Base-by-base conservation (phyloP, 2,113 vertebrate species). In the Hyaena hyaena region DNA sequence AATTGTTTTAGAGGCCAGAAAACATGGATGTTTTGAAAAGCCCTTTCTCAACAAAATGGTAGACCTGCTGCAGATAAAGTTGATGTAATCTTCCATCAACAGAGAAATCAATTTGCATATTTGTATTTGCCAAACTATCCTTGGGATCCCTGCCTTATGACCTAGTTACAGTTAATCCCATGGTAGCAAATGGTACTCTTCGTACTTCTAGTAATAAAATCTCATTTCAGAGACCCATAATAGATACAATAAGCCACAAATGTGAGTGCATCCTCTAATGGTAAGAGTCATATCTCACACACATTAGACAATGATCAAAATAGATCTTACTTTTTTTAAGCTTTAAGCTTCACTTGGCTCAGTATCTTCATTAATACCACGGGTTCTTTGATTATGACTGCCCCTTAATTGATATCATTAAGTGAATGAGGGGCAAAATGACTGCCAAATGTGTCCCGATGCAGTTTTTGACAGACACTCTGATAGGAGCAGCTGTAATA, bases 391-490 rank as follows among this genome's bases (percentile, higher is more conserved):
- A 88, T 94, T 90, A 80, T 80, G 28, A 71, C 69, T 66, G 33
- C 55, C 77, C 81, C 82, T 97, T 95, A 97, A 94, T 88, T 90
- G 58, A 48, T 71, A 65, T 76, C 66, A 95, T 89, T 94, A 97
- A 96, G 61, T 81, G 93, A 94, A 89, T 79, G 90, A 82, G 35
- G 61, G 84, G 31, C 11, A 26, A 90, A 82, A 90, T 21, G 39
- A 58, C 61, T 88, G 77, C 91, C 79, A 95, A 91, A 97, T 91
- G 84, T 93, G 68, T 97, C 95, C 97, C 97, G 80, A 73, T 95
- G 45, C 35, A 86, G 19, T 83, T 81, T 98, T 94, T 98, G 97
- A 97, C 96, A 98, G 95, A 68, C 89, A 96, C 96, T 93, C 3
- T 96, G 92, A 97, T 97, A 97, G 95, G 90, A 97, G 92, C 80